Conservation (phyloP, 2,888 invertebrate species). For the Yponomeuta sedellus region DNA sequence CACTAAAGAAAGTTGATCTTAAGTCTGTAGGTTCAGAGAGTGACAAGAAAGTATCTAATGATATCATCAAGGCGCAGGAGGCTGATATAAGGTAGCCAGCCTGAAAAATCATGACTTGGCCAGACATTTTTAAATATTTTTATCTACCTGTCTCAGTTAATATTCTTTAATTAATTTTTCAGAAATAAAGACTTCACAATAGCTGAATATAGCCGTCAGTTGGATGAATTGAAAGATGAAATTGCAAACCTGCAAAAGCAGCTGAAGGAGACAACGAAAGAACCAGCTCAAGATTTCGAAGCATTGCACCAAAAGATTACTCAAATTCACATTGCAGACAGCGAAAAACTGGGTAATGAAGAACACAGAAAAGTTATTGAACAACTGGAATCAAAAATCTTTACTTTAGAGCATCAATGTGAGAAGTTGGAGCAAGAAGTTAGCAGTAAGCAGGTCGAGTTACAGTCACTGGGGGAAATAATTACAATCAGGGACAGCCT, state of each 20-base stretch:
- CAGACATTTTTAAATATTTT: background rate
- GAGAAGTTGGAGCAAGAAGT: conserved; percentile 58
- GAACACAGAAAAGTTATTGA: conserved; percentile 28
- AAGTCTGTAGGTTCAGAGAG: background rate
- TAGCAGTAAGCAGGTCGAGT: conserved; percentile 57
- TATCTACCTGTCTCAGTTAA: background rate
- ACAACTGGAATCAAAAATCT: conserved; percentile 42
- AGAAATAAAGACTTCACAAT: conserved; percentile 68
- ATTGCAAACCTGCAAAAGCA: conserved; percentile 44
- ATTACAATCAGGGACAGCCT: conserved; percentile 62
- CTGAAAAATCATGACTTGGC: background rate
- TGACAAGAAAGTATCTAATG: conserved; percentile 30
- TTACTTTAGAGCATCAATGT: conserved; percentile 49
- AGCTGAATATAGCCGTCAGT: conserved; percentile 58
- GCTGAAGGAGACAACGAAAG: conserved; percentile 28
- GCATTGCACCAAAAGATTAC: conserved; percentile 36
- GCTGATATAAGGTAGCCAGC: conserved; percentile 59
- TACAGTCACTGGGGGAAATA: conserved; percentile 59
- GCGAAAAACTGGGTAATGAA: background rate
- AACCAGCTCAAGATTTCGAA: conserved; percentile 32
- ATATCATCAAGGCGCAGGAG: conserved; percentile 60
- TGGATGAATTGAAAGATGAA: conserved; percentile 60
- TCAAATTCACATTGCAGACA: conserved; percentile 22
- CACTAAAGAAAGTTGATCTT: background rate
- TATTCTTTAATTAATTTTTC: conserved; percentile 24